Percentiles rank a stretch among this genome's conserved stretches.
Evolutionary conservation across 2,888 invertebrate species (phyloP).

Genomic region (Aporophyla nigra): DNA sequence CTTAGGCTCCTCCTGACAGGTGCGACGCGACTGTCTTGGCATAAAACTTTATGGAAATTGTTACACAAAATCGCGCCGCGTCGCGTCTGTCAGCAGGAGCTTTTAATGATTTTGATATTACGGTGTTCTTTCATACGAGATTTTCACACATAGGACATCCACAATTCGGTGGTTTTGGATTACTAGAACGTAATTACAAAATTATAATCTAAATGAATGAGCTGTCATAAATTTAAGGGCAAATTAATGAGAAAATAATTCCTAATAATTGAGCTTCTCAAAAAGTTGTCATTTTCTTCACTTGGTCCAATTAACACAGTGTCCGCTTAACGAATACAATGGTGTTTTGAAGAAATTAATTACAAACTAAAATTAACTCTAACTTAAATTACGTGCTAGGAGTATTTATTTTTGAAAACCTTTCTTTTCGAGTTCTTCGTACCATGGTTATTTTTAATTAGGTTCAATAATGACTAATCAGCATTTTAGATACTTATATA

Average conservation of each 20-base stretch:
- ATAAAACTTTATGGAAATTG: too few species aligned
- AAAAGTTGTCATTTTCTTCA: neutral
- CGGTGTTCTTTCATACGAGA: conserved; percentile 31
- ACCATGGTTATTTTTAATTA: conserved; percentile 46
- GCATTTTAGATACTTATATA: neutral
- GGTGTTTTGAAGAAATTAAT: conserved; percentile 50
- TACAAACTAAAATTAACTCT: conserved; percentile 54
- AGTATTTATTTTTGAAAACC: conserved; percentile 74
- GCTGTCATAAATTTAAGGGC: conserved; percentile 39
- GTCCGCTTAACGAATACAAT: conserved; percentile 49
- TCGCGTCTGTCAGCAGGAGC: too few species aligned
- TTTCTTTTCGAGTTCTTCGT: conserved; percentile 64
- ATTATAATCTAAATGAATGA: conserved; percentile 40
- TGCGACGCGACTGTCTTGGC: too few species aligned
- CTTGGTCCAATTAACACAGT: conserved; percentile 47
- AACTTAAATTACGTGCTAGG: conserved; percentile 69
- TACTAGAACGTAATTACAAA: conserved; percentile 57
- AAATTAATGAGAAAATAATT: conserved; percentile 23
- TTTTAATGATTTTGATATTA: conserved; percentile 35
- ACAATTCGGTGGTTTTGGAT: conserved; percentile 62
- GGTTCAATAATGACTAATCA: neutral
- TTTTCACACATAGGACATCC: conserved; percentile 54
- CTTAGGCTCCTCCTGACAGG: too few species aligned
- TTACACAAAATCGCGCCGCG: too few species aligned
- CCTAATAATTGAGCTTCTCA: conserved; percentile 34